These are phyloP conservation scores for Boloria selene DNA, from an alignment of 2,888 invertebrate species.

Conservation along the genomic window DNA sequence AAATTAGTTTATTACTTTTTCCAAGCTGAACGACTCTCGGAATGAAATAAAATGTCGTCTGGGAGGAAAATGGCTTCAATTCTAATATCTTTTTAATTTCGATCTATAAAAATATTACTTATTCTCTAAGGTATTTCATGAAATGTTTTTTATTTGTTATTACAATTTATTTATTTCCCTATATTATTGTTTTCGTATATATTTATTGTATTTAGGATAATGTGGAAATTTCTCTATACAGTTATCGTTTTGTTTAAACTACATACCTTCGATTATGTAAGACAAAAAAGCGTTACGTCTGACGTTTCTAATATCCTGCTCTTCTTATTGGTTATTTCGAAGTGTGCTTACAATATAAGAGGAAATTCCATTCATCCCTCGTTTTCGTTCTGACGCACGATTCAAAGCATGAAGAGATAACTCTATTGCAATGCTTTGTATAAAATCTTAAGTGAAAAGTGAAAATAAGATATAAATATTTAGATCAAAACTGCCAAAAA, in stretches of 20 bases:
- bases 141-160: too few species aligned
- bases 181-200: too few species aligned
- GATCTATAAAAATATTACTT: background rate
- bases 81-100: conserved; percentile 19
- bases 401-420: background rate
- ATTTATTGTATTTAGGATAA: too few species aligned
- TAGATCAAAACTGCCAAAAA: too few species aligned
- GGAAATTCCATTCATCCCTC: background rate
- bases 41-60: conserved; percentile 24
- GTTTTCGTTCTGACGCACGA: background rate
- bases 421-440: too few species aligned
- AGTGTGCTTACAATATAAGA: background rate
- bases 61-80: conserved; percentile 11
- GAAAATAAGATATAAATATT: too few species aligned
- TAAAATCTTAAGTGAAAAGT: too few species aligned
- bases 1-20: conserved; percentile 26
- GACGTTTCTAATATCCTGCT: background rate
- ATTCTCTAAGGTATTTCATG: too few species aligned
- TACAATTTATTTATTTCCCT: too few species aligned
- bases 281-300: background rate
- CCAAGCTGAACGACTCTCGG: conserved; percentile 24
- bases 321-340: background rate
- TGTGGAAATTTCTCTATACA: too few species aligned
- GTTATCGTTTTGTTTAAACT: background rate
- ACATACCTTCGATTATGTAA: background rate